A percentile compares a stretch with the other conserved stretches of the same genome.
phyloP scores from a whole-genome alignment of 2,113 vertebrate species.

The Arothron firmamentum region DNA sequence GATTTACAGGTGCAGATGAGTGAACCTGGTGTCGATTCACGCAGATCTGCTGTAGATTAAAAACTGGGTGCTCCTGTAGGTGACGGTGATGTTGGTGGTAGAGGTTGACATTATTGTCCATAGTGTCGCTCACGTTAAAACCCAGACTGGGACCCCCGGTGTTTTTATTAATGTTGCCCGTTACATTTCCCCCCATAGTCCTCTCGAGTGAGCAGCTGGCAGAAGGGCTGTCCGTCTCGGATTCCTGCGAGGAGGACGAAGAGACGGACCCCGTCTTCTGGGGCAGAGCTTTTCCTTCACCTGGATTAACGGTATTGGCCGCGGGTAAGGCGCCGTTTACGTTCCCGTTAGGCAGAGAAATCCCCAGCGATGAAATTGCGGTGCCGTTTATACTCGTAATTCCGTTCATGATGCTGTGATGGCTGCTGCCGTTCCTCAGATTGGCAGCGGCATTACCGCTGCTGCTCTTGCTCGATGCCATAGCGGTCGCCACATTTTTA shows the following conservation, averaged over 20 bases:
- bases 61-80: conserved; percentile 60
- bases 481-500: conserved; percentile 66
- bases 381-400: conserved; percentile 41
- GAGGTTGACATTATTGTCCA: conserved; percentile 74
- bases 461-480: conserved; percentile 64
- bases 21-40: conserved; percentile 63
- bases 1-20: conserved; percentile 59
- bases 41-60: conserved; percentile 64
- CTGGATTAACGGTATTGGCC: conserved; percentile 24
- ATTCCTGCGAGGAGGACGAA: conserved; percentile 79
- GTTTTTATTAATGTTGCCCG: conserved; percentile 67
- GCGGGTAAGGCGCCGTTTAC: conserved; percentile 32
- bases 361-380: conserved; percentile 43
- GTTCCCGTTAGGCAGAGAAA: conserved; percentile 53
- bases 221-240: conserved; percentile 78
- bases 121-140: conserved; percentile 69
- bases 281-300: conserved; percentile 65
- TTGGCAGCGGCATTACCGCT: conserved; percentile 42
- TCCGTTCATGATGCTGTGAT: conserved; percentile 60
- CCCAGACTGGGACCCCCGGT: conserved; percentile 54
- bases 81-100: conserved; percentile 53
- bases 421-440: conserved; percentile 56
- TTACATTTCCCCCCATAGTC: conserved; percentile 60
- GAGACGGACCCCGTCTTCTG: conserved; percentile 81
- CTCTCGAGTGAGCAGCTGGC: conserved; percentile 76